Base-by-base conservation (phyloP, 1,140 invertebrate species). In the Meloidogyne chitwoodi region DNA sequence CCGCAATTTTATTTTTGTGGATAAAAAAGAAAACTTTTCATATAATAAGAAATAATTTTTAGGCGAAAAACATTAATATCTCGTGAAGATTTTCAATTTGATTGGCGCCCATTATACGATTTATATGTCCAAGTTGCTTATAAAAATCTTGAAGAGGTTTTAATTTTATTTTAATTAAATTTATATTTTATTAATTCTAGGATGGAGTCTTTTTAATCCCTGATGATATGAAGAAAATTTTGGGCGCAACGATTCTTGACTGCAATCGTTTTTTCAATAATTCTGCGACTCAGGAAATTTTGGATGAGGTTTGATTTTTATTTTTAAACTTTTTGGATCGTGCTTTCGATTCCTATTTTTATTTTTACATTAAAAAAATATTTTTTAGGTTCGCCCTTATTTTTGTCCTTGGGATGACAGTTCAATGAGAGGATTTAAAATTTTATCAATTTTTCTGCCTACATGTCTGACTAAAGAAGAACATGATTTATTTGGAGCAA, bases 21-120 rank as follows among this genome's bases (percentile, higher is more conserved):
- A n/a, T 75, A 31, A 16, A 5, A 19, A 31, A 14, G 24, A 0
- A 34, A 68, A 66, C 11, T 81, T 80, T 27, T 31, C 26, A 2
- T 62, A 0, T 67, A 19, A 61, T 66, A 75, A 68, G 19, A 22
- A 63, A 65, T 16, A 26, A 14, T 70, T 71, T 85, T 83, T 89
- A 89, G 67, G 82, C 94, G 93, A 81, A 94, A 93, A 89, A 91
- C 89, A 80, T 88, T 92, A 82, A 89, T 95, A 34, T 90, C 91
- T 16, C 91, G 93, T 29, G 91, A 92, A 77, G 94, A 96, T 74
- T 84, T 97, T 67, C 90, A 90, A 75, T 88, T 96, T 73, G 91
- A 92, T 75, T 97, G 95, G 95, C 90, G 91, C 83, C 94, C 94
- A 48, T 87, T 96, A 19, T 95, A 93, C 87, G 90, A 93, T 5